phyloP scores from a whole-genome alignment of 2,113 vertebrate species.

The Mandrillus leucophaeus region DNA sequence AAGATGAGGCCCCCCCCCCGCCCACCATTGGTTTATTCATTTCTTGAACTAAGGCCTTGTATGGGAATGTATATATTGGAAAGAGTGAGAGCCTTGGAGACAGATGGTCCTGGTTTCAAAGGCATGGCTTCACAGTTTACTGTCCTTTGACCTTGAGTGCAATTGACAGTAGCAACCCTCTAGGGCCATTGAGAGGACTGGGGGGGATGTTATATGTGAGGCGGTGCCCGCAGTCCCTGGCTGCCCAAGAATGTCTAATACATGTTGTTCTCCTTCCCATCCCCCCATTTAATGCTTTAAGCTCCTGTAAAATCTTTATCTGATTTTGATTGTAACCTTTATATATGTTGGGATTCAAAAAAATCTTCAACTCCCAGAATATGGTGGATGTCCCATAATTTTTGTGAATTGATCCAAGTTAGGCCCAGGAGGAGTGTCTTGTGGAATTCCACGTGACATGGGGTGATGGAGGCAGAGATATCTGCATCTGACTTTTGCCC shows the following conservation, averaged over 20 bases:
- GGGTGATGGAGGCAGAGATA: not conserved
- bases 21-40: not conserved
- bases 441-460: not conserved
- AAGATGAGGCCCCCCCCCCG: not conserved
- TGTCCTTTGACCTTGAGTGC: not conserved
- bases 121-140: not conserved
- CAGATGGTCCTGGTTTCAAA: not conserved
- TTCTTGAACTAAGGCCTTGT: not conserved
- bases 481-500: not conserved
- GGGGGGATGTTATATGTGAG: fast-evolving
- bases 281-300: not conserved
- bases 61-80: not conserved
- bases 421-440: not conserved
- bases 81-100: not conserved
- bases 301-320: not conserved
- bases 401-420: not conserved
- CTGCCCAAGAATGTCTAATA: not conserved
- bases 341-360: not conserved
- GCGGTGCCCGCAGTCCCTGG: not conserved
- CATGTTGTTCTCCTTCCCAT: no score
- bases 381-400: no score
- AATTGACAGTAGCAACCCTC: not conserved
- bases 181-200: not conserved
- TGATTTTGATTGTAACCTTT: not conserved
- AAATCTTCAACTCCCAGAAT: not conserved